Base-by-base conservation (phyloP, 2,797 vertebrate species). In the Enteromius treurensis region DNA sequence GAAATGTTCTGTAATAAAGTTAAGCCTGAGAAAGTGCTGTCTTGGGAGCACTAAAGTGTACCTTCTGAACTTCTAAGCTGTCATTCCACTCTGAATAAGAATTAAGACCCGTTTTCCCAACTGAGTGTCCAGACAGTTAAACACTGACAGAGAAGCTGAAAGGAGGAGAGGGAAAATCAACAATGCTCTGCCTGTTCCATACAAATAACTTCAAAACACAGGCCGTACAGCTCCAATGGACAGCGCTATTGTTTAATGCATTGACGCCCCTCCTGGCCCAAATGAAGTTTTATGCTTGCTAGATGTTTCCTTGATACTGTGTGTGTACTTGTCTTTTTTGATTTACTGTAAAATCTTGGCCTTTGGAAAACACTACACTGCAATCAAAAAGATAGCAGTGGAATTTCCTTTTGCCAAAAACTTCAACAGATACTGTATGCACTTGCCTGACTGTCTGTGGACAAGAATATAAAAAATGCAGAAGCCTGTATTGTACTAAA, bases 71-170 rank as follows among this genome's bases (percentile, higher is more conserved):
- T 83, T 83, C 65, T 62, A 69, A 77, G 74, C 40, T 77, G 82
- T 83, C 82, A 83, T 82, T 82, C 64, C 74, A 82, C 37, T 68
- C 49, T 77, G 73, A 60, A 68, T 77, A 42, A 77, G 73, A 82
- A 82, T 77, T 77, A 77, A 77, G 49, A 58, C 13, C 17, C 4
- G 11, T 82, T 82, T 77, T 77, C 81, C 73, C 62, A 77, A 68
- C 37, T 21, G 73, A 77, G 69, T 81, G 73, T 77, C 37, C 81
- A 77, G 62, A 77, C 73, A 82, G 62, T 69, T 82, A 68, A 82
- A 82, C 62, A 55, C 65, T 77, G 75, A 70, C 75, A 60, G 60
- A 82, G 58, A 82, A 58, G n/a, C n/a, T 26, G 69, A 74, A 55
- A 74, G 68, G 68, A 73, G 62, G 42, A 53, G 65, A 85, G 53